phyloP scores from a whole-genome alignment of 2,797 vertebrate genomes.

The Microcaecilia unicolor region DNA sequence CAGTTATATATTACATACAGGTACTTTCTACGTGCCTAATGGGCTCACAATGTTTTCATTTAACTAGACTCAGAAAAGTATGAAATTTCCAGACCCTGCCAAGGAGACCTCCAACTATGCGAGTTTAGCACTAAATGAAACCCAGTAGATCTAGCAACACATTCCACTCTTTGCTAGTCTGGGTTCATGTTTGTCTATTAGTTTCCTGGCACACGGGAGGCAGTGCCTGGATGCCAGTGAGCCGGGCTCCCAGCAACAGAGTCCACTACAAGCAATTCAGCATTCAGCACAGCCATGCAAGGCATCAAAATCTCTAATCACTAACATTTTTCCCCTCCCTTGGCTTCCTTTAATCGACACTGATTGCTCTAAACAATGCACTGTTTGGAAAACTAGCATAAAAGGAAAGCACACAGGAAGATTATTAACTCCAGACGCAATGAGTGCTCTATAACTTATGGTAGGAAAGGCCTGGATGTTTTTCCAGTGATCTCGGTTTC shows the following conservation, averaged over 20 bases:
- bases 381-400: no score
- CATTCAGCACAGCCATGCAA: conserved; percentile 38
- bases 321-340: not conserved
- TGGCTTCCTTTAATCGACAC: not conserved
- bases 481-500: no score
- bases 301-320: conserved; percentile 18
- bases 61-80: no score
- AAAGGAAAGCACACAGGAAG: no score
- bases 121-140: conserved; percentile 5
- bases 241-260: no score
- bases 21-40: no score
- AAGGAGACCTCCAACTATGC: not conserved
- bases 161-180: conserved; percentile 19
- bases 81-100: not conserved
- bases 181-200: conserved; percentile 9
- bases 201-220: conserved; percentile 11
- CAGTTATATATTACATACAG: no score
- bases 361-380: no score
- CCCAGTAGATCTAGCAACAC: conserved; percentile 4
- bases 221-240: conserved; percentile 11
- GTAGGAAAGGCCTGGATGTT: no score
- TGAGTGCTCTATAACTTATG: no score
- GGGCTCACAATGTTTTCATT: no score
- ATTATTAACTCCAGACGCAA: no score
- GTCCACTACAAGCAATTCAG: conserved; percentile 22